Evolutionary conservation across 2,797 vertebrate species (phyloP).

Genomic region (Vespertilio murinus): DNA sequence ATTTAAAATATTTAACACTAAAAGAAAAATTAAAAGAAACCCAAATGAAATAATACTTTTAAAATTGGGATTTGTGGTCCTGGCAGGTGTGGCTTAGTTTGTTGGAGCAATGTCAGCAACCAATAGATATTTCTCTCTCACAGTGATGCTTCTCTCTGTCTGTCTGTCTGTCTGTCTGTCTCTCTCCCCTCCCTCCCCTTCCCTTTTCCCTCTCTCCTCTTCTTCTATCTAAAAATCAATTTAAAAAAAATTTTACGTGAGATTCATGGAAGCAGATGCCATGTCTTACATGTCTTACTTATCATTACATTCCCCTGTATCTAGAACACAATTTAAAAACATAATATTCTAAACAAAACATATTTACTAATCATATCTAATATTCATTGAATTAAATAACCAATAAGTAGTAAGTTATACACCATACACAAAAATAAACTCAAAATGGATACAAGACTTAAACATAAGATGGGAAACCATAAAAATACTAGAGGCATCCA

Average conservation of each 20-base stretch:
- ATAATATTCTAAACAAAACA: neutral
- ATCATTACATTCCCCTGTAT: neutral
- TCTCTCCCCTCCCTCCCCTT: too few relatives aligned
- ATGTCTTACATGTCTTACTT: neutral
- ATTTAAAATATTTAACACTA: constrained; percentile 30
- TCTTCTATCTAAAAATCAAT: too few relatives aligned
- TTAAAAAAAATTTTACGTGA: too few relatives aligned
- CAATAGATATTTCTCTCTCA: neutral
- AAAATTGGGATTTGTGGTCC: neutral
- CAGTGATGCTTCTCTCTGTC: neutral
- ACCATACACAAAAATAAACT: too few relatives aligned
- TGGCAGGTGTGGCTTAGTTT: neutral
- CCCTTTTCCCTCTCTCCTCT: too few relatives aligned
- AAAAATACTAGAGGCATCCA: too few relatives aligned
- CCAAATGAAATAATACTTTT: neutral
- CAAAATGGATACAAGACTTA: too few relatives aligned
- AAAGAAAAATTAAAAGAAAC: neutral
- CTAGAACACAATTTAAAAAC: neutral
- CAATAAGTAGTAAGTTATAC: neutral
- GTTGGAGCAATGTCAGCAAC: neutral
- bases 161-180: too few relatives aligned
- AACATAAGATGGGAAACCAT: too few relatives aligned
- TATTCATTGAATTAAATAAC: constrained; percentile 10
- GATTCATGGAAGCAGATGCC: neutral
- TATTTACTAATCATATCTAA: constrained; percentile 14